phyloP scores from a whole-genome alignment of 1,140 invertebrate species.

The Temnothorax longispinosus region DNA sequence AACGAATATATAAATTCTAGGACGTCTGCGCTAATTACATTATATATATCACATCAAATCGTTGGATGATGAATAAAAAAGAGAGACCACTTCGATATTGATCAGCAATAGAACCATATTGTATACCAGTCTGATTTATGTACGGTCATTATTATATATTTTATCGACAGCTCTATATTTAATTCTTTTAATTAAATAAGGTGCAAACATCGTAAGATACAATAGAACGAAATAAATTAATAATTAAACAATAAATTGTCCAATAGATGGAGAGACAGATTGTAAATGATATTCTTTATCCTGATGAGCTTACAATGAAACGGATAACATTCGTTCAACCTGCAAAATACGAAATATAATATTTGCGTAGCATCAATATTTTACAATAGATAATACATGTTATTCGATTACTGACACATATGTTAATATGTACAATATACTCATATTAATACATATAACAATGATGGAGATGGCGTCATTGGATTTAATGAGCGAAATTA shows the following conservation, averaged over 20 bases:
- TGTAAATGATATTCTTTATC: conserved; percentile 11
- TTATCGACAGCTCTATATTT: background rate
- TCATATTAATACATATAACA: background rate
- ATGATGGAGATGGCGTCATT: background rate
- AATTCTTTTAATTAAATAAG: background rate
- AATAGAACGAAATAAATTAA: background rate
- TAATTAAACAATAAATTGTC: conserved; percentile 8
- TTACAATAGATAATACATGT: background rate
- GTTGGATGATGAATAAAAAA: background rate
- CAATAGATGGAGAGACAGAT: background rate
- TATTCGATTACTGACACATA: background rate
- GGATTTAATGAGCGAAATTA: conserved; percentile 32
- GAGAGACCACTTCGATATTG: background rate
- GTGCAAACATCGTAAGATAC: background rate
- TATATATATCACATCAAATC: background rate
- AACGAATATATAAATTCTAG: background rate
- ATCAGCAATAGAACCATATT: too few relatives aligned
- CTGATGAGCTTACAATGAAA: conserved; percentile 10
- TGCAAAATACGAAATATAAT: background rate
- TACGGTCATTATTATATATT: too few relatives aligned
- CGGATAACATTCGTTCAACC: background rate
- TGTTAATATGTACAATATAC: conserved; percentile 2
- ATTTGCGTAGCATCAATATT: conserved; percentile 18
- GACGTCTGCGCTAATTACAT: background rate
- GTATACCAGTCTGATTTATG: too few relatives aligned